Evolutionary conservation across 2,797 vertebrate genomes (phyloP).

Genomic region (Balearica regulorum): DNA sequence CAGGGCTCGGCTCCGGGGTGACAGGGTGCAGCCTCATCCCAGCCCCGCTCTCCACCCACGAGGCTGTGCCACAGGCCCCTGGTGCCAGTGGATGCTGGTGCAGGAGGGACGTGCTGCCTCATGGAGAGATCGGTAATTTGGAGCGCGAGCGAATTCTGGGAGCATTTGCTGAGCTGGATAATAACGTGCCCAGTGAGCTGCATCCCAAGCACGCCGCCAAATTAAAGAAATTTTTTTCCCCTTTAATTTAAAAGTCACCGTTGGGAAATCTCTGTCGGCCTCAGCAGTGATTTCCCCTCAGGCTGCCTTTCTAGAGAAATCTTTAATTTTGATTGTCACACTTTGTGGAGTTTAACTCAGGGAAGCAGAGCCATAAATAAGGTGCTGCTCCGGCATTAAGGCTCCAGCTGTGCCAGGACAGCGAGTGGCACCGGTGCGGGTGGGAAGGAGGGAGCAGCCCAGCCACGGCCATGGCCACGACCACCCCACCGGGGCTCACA

Average conservation of each 20-base stretch:
- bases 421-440: fast-evolving
- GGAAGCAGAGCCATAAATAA: slow-evolving; percentile 36
- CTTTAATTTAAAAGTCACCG: slow-evolving; percentile 67
- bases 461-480: background rate
- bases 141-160: background rate
- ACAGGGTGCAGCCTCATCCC: fast-evolving
- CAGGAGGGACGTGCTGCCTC: background rate
- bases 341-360: slow-evolving; percentile 51
- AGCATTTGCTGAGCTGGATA: slow-evolving; percentile 51
- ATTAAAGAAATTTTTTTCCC: slow-evolving; percentile 62
- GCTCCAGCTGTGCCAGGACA: background rate
- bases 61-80: background rate
- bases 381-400: background rate
- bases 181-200: slow-evolving; percentile 61
- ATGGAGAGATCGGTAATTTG: background rate
- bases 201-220: slow-evolving; percentile 26
- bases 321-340: slow-evolving; percentile 68
- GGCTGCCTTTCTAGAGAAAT: slow-evolving; percentile 58
- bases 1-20: background rate
- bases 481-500: background rate
- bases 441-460: background rate
- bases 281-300: slow-evolving; percentile 55
- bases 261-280: slow-evolving; percentile 61
- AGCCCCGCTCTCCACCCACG: fast-evolving
- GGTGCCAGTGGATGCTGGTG: background rate